Conservation (phyloP, 64 coral and sea anemone genomes). For the Pocillopora verrucosa region DNA sequence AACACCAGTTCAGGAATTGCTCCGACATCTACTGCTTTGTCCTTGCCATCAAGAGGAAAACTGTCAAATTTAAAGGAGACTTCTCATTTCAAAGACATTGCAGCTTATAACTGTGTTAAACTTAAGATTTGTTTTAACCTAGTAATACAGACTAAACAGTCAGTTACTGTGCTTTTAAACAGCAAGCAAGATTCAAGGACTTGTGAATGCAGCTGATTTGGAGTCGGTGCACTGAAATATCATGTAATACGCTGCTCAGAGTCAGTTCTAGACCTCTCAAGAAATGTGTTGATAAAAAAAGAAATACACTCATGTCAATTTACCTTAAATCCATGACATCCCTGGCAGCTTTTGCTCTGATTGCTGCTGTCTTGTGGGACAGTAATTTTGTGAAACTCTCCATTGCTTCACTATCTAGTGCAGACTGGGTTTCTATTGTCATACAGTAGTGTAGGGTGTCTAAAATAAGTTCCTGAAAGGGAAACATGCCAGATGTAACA, state of each 20-base stretch:
- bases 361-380: slow-evolving; percentile 47
- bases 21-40: slow-evolving; percentile 88
- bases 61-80: slow-evolving; percentile 24
- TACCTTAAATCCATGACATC: slow-evolving; percentile 99
- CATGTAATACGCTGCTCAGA: no score
- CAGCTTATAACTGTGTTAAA: neutral
- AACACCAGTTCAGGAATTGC: slow-evolving; percentile 68
- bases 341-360: slow-evolving; percentile 88
- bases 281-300: no score
- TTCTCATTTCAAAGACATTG: neutral
- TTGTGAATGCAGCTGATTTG: no score
- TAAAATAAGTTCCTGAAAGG: slow-evolving; percentile 67
- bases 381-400: slow-evolving; percentile 85
- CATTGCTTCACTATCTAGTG: slow-evolving; percentile 82
- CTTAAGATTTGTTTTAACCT: neutral
- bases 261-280: no score
- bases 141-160: neutral
- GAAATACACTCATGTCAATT: neutral
- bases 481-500: neutral
- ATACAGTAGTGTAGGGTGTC: slow-evolving; percentile 96
- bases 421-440: slow-evolving; percentile 90
- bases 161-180: no score
- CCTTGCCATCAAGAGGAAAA: slow-evolving; percentile 96
- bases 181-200: no score
- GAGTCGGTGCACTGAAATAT: no score